A percentile compares a stretch with the other conserved stretches of the same genome.
phyloP scores from a whole-genome alignment of 2,888 invertebrate genomes.

The Lordiphosa fenestrarum region DNA sequence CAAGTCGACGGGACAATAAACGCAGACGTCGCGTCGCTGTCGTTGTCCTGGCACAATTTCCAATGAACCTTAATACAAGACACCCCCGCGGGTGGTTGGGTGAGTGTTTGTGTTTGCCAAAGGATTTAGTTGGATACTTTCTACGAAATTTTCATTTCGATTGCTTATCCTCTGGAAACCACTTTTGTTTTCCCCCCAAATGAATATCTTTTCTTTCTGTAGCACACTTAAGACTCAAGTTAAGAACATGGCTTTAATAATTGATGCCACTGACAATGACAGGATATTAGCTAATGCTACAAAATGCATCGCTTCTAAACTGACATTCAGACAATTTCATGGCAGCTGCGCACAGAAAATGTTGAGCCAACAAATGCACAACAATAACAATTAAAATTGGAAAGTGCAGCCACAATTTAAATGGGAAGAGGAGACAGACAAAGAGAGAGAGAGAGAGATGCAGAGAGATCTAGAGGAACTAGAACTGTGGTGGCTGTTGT shows the following conservation, averaged over 20 bases:
- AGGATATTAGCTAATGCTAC: conserved; percentile 63
- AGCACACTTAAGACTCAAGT: conserved; percentile 16
- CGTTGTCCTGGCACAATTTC: conserved; percentile 40
- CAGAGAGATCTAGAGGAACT: too few relatives aligned
- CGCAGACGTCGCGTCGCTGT: conserved; percentile 27
- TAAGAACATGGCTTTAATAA: conserved; percentile 29
- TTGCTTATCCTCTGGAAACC: not conserved
- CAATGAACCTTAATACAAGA: too few relatives aligned
- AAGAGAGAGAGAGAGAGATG: not conserved
- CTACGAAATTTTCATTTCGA: conserved; percentile 26
- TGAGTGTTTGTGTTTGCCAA: too few relatives aligned
- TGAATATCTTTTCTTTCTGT: not conserved
- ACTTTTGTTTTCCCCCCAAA: conserved; percentile 4
- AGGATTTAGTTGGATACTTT: conserved; percentile 13
- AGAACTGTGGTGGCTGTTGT: too few relatives aligned
- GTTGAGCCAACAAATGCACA: conserved; percentile 60
- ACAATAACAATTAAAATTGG: conserved; percentile 69
- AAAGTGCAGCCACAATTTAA: conserved; percentile 55
- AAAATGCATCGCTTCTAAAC: conserved; percentile 43
- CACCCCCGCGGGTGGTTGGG: too few relatives aligned
- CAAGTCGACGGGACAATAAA: conserved; percentile 35
- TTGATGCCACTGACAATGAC: conserved; percentile 39
- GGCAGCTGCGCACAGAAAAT: conserved; percentile 55
- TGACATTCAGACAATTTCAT: conserved; percentile 52
- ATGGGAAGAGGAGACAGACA: conserved; percentile 4